These are phyloP conservation scores for Odontocolon sp. DNA, from an alignment of 2,888 invertebrate species.

Conservation along the genomic window DNA sequence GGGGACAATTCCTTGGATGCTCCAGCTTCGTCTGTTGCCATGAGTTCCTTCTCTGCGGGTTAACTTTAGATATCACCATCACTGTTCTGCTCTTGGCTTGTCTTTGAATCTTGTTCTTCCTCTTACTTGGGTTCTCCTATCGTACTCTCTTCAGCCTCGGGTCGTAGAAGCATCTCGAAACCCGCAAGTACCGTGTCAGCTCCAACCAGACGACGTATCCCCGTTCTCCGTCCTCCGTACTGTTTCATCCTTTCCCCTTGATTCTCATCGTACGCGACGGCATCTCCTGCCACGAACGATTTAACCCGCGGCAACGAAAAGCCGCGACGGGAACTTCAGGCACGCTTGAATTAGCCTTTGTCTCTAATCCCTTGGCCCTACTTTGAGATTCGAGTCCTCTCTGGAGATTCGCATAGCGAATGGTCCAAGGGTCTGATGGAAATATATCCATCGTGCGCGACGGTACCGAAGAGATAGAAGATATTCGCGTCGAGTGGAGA, in stretches of 20 bases:
- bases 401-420: slow-evolving; percentile 40
- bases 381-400: slow-evolving; percentile 28
- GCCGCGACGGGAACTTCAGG: slow-evolving; percentile 50
- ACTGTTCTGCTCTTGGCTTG: not conserved
- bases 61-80: slow-evolving; percentile 10
- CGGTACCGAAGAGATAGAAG: slow-evolving; percentile 32
- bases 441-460: slow-evolving; percentile 45
- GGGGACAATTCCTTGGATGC: not conserved
- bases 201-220: slow-evolving; percentile 16
- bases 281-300: slow-evolving; percentile 44
- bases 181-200: not conserved
- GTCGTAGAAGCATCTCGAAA: not conserved
- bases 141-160: slow-evolving; percentile 4
- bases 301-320: slow-evolving; percentile 49
- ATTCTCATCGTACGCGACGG: slow-evolving; percentile 9
- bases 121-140: not conserved
- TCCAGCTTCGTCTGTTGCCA: slow-evolving; percentile 1
- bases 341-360: slow-evolving; percentile 59
- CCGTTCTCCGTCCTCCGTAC: not conserved
- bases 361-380: slow-evolving; percentile 52
- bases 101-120: slow-evolving; percentile 7
- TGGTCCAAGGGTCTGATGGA: slow-evolving; percentile 39
- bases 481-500: slow-evolving; percentile 36
- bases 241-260: slow-evolving; percentile 22
- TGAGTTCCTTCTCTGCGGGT: slow-evolving; percentile 1